Evolutionary conservation across 2,113 vertebrate species (phyloP), one percentile per base, ranked within the genome.

Genomic region (Coptodon rendalli): DNA sequence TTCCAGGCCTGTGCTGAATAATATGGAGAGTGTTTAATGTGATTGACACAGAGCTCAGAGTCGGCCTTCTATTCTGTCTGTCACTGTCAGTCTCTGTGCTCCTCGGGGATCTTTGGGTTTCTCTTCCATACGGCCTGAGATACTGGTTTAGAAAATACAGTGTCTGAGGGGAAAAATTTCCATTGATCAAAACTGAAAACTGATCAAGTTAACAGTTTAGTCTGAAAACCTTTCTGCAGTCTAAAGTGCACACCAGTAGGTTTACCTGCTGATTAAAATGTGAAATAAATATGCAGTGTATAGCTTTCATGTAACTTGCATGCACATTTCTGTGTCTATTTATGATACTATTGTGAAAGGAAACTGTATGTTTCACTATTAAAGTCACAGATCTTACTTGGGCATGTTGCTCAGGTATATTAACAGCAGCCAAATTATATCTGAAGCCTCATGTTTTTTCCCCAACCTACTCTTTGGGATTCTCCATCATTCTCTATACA

Each of bases 11-110:
- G 61, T n/a, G 68, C 81, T 16, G 86, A 83, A 87, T 88, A 88
- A 93, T 86, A 61, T 54, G 57, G 85, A 81, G 73, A 38, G 80
- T 88, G 89, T 90, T 92, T 91, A 86, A 83, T 61, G 90, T 91
- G 92, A 94, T 78, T 93, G 94, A 92, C 94, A 90, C 81, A 31
- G 71, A 87, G 85, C 88, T 85, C 86, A 80, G 84, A 83, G 63
- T 84, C 82, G 52, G 82, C 68, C 66, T 48, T 91, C 87, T 86
- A 17, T 56, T 87, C 88, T 90, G 89, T 57, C 89, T 50, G 87
- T 92, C 91, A 56, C 92, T 81, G 88, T 90, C 92, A 81, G 61
- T 81, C 87, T 83, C 71, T 81, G 40, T 50, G 88, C 86, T 91
- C 88, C 92, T 88, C 79, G 0, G 92, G 87, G 88, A 91, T 59